Evolutionary conservation across 2,797 vertebrate genomes (phyloP), one percentile per base, ranked within the genome.

Genomic region (Acipenser oxyrinchus): DNA sequence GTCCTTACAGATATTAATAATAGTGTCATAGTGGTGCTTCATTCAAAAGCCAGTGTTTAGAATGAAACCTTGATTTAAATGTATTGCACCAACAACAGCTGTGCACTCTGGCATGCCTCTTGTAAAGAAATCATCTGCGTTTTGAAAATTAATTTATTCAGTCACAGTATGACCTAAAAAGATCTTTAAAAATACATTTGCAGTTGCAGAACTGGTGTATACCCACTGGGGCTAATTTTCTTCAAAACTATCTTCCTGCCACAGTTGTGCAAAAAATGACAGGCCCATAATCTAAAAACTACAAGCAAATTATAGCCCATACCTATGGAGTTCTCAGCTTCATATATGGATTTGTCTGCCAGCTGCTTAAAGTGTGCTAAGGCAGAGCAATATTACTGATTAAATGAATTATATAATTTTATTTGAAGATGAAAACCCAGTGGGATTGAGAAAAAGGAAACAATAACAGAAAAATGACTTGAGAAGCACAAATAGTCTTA

Each of bases 401-500:
- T 57, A 58, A 10, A 49, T 37, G 64, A 65, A 37, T 37, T 65
- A 64, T 49, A 50, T 64, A 12, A 53, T 51, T 65, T 10, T 55
- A 11, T 37, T 15, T 55, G 37, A 64, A 69, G 62, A 68, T 51
- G 10, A 62, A 48, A 51, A 53, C 60, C 8, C 60, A 13, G 18
- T 62, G 66, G 61, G 23, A 66, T 55, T 63, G 6, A 55, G n/a
- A 65, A 51, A 66, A 48, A 69, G 49, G 11, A 49, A 58, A 68
- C 77, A 84, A 83, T 76, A 66, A 75, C 66, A 74, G 78, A 82
- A 78, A 81, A 86, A 85, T 82, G 75, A 80, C 78, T 81, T 79
- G 75, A 79, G 79, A 82, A 81, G 80, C 79, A 74, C 76, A 82
- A 81, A 82, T 72, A 71, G 68, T 69, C 76, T 66, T 76, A 74